Evolutionary conservation across 2,888 invertebrate species (phyloP).

Genomic region (Papilio demoleus): DNA sequence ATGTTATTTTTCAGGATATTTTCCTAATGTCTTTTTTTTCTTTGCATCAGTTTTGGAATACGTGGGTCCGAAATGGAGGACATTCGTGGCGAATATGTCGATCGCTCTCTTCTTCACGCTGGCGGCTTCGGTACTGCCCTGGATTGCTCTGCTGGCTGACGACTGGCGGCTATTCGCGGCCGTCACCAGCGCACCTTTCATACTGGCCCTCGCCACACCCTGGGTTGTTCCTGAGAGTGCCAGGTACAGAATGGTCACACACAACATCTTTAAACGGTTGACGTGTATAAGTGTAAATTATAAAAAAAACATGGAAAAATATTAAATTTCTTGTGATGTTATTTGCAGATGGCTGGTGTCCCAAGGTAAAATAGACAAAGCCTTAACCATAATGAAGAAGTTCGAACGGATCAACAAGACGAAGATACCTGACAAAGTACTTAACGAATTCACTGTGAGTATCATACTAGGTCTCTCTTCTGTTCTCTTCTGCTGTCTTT

Average conservation of each 20-base stretch:
- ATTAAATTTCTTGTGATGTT: not conserved
- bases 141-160: constrained; percentile 91
- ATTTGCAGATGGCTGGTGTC: constrained; percentile 91
- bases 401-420: constrained; percentile 91
- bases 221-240: constrained; percentile 93
- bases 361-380: constrained; percentile 91
- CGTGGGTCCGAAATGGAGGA: constrained; percentile 95
- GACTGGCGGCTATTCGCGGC: constrained; percentile 92
- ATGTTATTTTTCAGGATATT: not conserved
- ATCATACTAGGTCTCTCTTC: not conserved
- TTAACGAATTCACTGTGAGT: constrained; percentile 89
- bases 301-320: too few species aligned
- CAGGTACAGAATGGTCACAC: constrained; percentile 75
- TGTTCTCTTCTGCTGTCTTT: not conserved
- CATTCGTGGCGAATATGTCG: constrained; percentile 95
- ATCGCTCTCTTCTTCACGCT: constrained; percentile 94
- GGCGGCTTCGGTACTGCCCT: constrained; percentile 91
- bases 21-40: not conserved
- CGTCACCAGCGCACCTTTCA: constrained; percentile 90
- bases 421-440: constrained; percentile 88
- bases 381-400: constrained; percentile 89
- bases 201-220: constrained; percentile 88
- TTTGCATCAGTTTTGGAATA: constrained; percentile 90
- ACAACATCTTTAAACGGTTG: too few species aligned
- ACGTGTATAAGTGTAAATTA: too few species aligned